A percentile compares a stretch with the other conserved stretches of the same genome.
phyloP scores from a whole-genome alignment of 2,888 invertebrate species.

The Agrypnus murinus region DNA sequence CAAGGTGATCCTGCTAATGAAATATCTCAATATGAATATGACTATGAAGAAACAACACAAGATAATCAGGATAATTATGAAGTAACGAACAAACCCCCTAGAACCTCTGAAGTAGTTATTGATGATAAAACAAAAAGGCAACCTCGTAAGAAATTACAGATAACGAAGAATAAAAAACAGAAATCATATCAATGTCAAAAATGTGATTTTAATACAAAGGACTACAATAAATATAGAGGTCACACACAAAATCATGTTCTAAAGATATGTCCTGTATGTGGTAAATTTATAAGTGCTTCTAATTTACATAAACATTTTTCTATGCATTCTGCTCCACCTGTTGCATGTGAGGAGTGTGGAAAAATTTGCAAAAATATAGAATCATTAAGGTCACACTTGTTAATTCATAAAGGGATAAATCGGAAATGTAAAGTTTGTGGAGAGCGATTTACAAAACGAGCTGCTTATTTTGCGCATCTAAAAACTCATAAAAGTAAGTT shows the following conservation, averaged over 20 bases:
- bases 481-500: constrained; percentile 45
- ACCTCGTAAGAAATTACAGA: no score
- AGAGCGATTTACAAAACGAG: constrained; percentile 60
- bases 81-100: no score
- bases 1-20: no score
- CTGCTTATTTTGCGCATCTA: constrained; percentile 32
- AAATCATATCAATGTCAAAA: not conserved
- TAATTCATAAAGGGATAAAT: constrained; percentile 60
- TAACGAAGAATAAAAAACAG: no score
- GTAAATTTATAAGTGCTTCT: constrained; percentile 61
- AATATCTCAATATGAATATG: no score
- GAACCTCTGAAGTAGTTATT: no score
- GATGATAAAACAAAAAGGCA: no score
- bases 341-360: constrained; percentile 56
- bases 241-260: constrained; percentile 1
- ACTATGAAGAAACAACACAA: no score
- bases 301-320: constrained; percentile 62
- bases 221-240: not conserved
- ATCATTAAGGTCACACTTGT: constrained; percentile 62
- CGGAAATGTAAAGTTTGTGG: constrained; percentile 64
- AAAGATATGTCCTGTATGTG: constrained; percentile 63
- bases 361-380: constrained; percentile 54
- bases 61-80: no score
- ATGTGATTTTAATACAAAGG: not conserved
- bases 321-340: constrained; percentile 61